Evolutionary conservation across 2,797 vertebrate genomes (phyloP).

Genomic region (Chelmon rostratus): DNA sequence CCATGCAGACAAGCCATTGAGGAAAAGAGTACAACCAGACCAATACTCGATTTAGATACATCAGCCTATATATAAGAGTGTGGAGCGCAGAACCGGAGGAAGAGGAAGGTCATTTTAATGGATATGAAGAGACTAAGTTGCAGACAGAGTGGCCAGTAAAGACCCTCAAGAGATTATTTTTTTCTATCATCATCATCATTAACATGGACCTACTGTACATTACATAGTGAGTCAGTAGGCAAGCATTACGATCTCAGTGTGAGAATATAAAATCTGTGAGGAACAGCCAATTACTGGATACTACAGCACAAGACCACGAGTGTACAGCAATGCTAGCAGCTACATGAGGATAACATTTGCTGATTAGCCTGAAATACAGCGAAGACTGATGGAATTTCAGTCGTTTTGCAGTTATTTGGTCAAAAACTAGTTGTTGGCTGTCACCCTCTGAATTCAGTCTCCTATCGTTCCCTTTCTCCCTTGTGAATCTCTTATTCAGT

Average conservation of each 20-base stretch:
- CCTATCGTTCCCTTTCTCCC: not conserved
- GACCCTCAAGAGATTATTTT: not conserved
- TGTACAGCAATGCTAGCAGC: too few relatives aligned
- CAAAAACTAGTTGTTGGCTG: not conserved
- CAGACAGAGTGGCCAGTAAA: conserved; percentile 3
- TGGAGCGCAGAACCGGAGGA: conserved; percentile 7
- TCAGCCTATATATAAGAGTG: too few relatives aligned
- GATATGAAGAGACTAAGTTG: not conserved
- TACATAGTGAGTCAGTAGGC: not conserved
- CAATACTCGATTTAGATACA: too few relatives aligned
- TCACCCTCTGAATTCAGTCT: not conserved
- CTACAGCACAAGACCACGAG: too few relatives aligned
- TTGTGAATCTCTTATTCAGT: conserved; percentile 7
- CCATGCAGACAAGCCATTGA: conserved; percentile 47
- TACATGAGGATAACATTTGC: too few relatives aligned
- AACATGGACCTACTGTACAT: not conserved
- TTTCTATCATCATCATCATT: not conserved
- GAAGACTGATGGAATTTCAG: too few relatives aligned
- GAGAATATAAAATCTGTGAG: not conserved
- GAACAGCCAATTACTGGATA: too few relatives aligned
- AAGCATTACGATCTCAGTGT: not conserved
- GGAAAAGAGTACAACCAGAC: conserved; percentile 15
- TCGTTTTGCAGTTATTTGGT: too few relatives aligned
- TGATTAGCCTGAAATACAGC: too few relatives aligned
- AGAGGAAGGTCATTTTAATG: not conserved